These are phyloP conservation scores for Stichodactyla mertensii DNA, from an alignment of 64 coral and sea anemone genomes.

Conservation along the genomic window DNA sequence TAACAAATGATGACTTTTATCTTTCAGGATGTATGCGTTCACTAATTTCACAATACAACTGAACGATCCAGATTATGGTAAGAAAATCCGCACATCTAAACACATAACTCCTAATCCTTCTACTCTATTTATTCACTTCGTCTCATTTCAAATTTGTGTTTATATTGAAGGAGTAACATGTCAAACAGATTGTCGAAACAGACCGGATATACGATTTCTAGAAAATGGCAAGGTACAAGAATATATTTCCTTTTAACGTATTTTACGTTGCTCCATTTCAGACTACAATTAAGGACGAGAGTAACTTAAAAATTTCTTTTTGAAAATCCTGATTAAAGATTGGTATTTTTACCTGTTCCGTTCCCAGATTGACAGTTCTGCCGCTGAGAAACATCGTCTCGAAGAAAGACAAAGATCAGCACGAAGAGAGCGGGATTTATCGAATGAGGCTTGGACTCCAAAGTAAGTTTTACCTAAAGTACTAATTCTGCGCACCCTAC, in stretches of 20 bases:
- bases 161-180: slow-evolving; percentile 46
- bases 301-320: no score
- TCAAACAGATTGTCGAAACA: slow-evolving; percentile 68
- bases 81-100: neutral
- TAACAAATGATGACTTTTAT: neutral
- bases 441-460: slow-evolving; percentile 74
- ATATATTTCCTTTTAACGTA: neutral
- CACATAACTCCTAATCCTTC: no score
- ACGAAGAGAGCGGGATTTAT: slow-evolving; percentile 57
- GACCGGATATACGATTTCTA: slow-evolving; percentile 66
- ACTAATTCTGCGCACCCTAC: neutral
- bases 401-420: slow-evolving; percentile 79
- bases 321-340: neutral
- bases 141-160: neutral
- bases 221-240: slow-evolving; percentile 60
- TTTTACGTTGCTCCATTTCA: no score
- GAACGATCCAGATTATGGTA: slow-evolving; percentile 89
- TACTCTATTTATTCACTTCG: neutral
- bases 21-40: slow-evolving; percentile 87
- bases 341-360: neutral
- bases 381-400: slow-evolving; percentile 77
- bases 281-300: no score
- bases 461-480: slow-evolving; percentile 30
- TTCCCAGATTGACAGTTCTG: slow-evolving; percentile 69
- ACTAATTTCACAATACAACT: slow-evolving; percentile 85